phyloP scores from a whole-genome alignment of 2,113 vertebrate species.

The Passer montanus region DNA sequence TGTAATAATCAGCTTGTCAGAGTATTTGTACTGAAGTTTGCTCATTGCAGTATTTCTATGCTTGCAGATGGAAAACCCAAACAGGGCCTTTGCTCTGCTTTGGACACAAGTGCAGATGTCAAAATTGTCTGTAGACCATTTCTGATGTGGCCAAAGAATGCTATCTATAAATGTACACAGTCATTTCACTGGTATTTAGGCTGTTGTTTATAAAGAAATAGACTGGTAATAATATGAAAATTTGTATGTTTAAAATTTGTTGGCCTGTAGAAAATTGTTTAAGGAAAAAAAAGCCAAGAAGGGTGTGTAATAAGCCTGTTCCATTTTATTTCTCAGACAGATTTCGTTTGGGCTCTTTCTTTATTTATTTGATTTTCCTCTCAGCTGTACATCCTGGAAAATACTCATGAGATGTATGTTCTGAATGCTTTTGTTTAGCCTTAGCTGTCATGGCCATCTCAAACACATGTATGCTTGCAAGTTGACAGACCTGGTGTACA shows the following conservation, averaged over 20 bases:
- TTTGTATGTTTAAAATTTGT: not conserved
- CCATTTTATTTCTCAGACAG: not conserved
- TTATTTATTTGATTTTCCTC: not conserved
- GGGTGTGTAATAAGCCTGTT: not conserved
- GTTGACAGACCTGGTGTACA: not conserved
- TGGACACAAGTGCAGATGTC: not conserved
- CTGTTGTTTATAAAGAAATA: not conserved
- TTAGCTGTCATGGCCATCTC: not conserved
- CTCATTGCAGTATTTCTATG: not conserved
- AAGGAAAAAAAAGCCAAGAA: not conserved
- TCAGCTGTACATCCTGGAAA: not conserved
- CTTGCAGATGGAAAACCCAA: not conserved
- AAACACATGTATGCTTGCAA: not conserved
- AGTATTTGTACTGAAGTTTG: not conserved
- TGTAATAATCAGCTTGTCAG: not conserved
- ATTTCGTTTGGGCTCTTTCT: not conserved
- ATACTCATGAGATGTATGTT: not conserved
- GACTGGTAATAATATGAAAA: not conserved
- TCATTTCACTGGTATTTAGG: not conserved
- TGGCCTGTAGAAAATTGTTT: not conserved
- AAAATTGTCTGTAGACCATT: not conserved
- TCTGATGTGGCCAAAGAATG: not conserved
- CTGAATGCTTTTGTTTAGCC: not conserved
- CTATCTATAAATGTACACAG: not conserved
- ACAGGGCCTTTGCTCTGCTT: not conserved